Evolutionary conservation across 1,140 invertebrate genomes (phyloP), one percentile per base, ranked within the genome.

Genomic region (Chlorops oryzae): DNA sequence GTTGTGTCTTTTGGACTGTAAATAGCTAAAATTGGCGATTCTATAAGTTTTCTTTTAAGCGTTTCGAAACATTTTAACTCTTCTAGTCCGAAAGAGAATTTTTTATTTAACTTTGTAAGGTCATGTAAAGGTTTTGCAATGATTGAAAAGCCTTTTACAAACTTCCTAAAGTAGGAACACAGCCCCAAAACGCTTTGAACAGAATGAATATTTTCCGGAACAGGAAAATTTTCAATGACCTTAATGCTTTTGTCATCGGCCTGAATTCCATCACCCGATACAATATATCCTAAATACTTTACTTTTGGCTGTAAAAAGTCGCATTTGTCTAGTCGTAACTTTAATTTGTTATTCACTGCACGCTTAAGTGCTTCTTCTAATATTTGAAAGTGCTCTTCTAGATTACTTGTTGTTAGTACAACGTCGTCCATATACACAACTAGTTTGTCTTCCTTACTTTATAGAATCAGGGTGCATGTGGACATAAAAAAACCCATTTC

Each of bases 271-370:
- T 52, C 55, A 25, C 42, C 28, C 13, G 39, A 27, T 13, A 59
- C 51, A n/a, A 51, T 24, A 45, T 59, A 51, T 24, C 59, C 59
- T 13, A 63, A 41, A 43, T 46, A 59, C 9, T 58, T 46, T 9
- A 58, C 54, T 45, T 54, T 34, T 7, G 12, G 49, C 22, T 49
- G 13, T 23, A 72, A 7, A 39, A 74, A 56, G 10, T 61, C 21
- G 25, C 61, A 62, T 53, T 75, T 75, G 45, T 70, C 62, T 62
- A 57, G 63, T 34, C 67, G 72, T 0, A 73, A 59, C 35, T 57
- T 17, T 28, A 73, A 50, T 3, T 64, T 69, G 60, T 65, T 63
- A 1, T 70, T 44, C 5, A 35, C 47, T 5, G 66, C 59, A 2
- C 47, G 37, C 10, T 47, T 13, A 10, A 70, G 37, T 1, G 65